Evolutionary conservation across 2,113 vertebrate genomes (phyloP).

Genomic region (Aramus guarauna): DNA sequence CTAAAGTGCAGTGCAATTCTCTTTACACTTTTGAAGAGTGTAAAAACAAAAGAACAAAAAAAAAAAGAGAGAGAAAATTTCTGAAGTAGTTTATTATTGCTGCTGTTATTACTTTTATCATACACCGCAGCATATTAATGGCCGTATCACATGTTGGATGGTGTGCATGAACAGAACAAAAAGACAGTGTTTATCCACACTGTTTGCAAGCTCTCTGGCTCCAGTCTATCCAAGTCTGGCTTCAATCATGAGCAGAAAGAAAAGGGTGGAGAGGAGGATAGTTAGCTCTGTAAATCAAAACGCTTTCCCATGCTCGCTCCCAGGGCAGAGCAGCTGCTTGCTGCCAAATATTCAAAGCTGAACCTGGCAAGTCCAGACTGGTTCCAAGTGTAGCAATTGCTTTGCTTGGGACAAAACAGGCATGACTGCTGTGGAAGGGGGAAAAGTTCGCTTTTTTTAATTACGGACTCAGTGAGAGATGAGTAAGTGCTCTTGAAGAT

Average conservation of each 20-base stretch:
- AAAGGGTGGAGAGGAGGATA: background rate
- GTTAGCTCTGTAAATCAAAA: background rate
- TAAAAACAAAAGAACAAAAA: background rate
- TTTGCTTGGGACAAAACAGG: background rate
- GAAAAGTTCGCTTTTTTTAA: background rate
- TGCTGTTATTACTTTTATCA: background rate
- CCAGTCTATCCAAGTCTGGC: background rate
- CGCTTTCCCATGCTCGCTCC: background rate
- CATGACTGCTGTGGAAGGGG: background rate
- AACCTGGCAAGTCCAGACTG: background rate
- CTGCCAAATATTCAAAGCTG: background rate
- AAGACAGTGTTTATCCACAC: background rate
- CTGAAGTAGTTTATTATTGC: background rate
- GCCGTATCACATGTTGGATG: background rate
- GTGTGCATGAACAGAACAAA: background rate
- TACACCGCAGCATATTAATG: background rate
- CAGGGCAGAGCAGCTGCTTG: background rate
- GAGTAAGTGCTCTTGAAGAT: background rate
- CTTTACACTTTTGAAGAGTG: background rate
- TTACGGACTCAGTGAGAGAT: background rate
- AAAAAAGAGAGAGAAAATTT: background rate
- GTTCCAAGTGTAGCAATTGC: background rate
- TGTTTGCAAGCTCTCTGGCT: background rate
- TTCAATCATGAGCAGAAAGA: background rate
- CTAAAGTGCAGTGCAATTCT: background rate